These are phyloP conservation scores for Macrocentrus cingulum DNA, from an alignment of 1,140 invertebrate genomes.

Conservation along the genomic window DNA sequence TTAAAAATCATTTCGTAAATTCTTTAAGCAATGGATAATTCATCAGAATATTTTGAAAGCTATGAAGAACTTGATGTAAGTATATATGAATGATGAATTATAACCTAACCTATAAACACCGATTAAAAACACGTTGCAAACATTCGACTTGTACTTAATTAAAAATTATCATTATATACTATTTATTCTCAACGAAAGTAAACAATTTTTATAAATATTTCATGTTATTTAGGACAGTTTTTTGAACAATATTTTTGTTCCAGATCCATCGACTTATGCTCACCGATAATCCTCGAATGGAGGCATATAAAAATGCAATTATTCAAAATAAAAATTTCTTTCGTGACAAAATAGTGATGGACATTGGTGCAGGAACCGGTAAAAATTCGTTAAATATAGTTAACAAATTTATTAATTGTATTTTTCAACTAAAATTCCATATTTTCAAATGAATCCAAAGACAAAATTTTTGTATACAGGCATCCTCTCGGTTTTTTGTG, in stretches of 20 bases:
- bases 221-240: no score
- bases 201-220: no score
- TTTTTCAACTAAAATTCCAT: slow-evolving; percentile 26
- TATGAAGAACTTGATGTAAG: slow-evolving; percentile 47
- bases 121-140: no score
- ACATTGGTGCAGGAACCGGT: slow-evolving; percentile 88
- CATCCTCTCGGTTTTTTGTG: slow-evolving; percentile 94
- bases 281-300: slow-evolving; percentile 84
- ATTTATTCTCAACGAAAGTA: no score
- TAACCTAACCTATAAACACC: no score
- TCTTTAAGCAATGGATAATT: slow-evolving; percentile 13
- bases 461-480: slow-evolving; percentile 55
- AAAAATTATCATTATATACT: no score
- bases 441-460: slow-evolving; percentile 3
- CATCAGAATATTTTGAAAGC: slow-evolving; percentile 43
- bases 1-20: no score
- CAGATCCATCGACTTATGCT: slow-evolving; percentile 82
- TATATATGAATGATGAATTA: no score
- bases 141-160: no score
- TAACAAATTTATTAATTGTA: no score
- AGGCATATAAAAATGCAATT: slow-evolving; percentile 90
- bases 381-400: no score
- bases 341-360: slow-evolving; percentile 80
- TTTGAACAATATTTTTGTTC: no score
- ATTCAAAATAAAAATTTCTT: slow-evolving; percentile 72